Evolutionary conservation across 2,797 vertebrate genomes (phyloP).

Genomic region (Dromococcyx pavoninus): DNA sequence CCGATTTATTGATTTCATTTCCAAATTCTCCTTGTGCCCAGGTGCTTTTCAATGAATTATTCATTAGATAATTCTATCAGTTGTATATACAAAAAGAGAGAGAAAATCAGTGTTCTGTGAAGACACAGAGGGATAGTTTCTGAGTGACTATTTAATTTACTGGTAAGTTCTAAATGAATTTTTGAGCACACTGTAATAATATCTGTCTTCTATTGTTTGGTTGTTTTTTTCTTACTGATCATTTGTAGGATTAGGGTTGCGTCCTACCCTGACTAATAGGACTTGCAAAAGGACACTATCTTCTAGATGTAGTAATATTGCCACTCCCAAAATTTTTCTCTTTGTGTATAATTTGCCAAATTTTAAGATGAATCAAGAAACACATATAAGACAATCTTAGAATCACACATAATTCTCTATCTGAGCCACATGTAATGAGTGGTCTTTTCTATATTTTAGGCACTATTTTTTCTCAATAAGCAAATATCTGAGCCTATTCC

Average conservation of each 20-base stretch:
- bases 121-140: background rate
- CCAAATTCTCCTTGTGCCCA: background rate
- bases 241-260: background rate
- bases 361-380: background rate
- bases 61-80: background rate
- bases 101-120: background rate
- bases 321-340: background rate
- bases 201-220: background rate
- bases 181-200: background rate
- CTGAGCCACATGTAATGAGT: background rate
- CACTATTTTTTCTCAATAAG: background rate
- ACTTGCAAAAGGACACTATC: background rate
- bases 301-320: background rate
- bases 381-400: background rate
- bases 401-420: background rate
- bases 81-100: background rate
- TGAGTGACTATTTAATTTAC: background rate
- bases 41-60: background rate
- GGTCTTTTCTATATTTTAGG: background rate
- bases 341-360: background rate
- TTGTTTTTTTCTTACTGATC: background rate
- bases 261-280: background rate
- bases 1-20: background rate
- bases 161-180: background rate
- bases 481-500: background rate